phyloP scores from a whole-genome alignment of 2,797 vertebrate species.

The Acrossocheilus wenchowensis region DNA sequence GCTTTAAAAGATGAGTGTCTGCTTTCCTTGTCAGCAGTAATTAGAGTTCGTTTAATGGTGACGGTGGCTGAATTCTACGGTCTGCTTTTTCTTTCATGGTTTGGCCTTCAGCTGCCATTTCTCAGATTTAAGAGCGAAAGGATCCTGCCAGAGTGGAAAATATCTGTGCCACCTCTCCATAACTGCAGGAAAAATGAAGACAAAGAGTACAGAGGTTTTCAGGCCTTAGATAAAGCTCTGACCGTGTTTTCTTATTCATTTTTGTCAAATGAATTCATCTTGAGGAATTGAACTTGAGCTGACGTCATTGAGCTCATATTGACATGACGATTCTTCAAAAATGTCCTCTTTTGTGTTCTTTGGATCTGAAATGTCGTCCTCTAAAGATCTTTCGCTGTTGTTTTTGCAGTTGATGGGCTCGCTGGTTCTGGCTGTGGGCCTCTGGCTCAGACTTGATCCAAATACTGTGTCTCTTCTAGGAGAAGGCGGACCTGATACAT shows the following conservation, averaged over 20 bases:
- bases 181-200: slow-evolving; percentile 7
- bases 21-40: slow-evolving; percentile 14
- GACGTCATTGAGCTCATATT: neutral
- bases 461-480: slow-evolving; percentile 81
- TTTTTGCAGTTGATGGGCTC: slow-evolving; percentile 86
- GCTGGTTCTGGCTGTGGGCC: slow-evolving; percentile 89
- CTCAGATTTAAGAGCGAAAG: slow-evolving; percentile 27
- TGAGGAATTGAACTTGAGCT: neutral
- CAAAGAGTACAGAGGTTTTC: neutral
- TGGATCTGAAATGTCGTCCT: neutral
- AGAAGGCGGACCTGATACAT: slow-evolving; percentile 85
- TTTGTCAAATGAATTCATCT: neutral
- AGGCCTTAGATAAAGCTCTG: neutral
- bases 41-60: neutral
- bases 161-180: slow-evolving; percentile 30
- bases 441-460: slow-evolving; percentile 92
- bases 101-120: slow-evolving; percentile 28
- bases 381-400: slow-evolving; percentile 3
- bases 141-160: slow-evolving; percentile 46
- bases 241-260: neutral
- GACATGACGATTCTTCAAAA: neutral
- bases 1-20: slow-evolving; percentile 20
- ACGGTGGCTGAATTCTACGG: neutral
- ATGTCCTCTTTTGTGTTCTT: neutral
- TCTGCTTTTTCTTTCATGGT: slow-evolving; percentile 34